Percentiles rank a stretch among this genome's conserved stretches.
phyloP scores from a whole-genome alignment of 2,888 invertebrate genomes.

The Papilio gigon region DNA sequence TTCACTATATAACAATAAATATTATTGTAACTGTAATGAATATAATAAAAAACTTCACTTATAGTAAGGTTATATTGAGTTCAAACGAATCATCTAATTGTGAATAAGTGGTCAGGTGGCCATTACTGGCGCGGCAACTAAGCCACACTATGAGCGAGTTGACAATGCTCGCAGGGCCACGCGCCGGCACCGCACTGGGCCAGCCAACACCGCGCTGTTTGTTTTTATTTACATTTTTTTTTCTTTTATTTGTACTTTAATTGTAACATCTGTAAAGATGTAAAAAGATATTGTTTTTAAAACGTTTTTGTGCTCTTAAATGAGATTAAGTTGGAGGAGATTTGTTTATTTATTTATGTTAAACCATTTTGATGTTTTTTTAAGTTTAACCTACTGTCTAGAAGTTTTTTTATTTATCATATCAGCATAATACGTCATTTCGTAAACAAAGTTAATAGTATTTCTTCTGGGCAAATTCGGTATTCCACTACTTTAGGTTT shows the following conservation, averaged over 20 bases:
- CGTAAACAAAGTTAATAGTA: too few species aligned
- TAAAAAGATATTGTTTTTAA: constrained; percentile 6
- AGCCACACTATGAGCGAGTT: constrained; percentile 41
- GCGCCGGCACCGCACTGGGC: constrained; percentile 20
- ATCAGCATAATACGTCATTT: too few species aligned
- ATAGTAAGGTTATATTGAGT: not conserved
- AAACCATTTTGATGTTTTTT: not conserved
- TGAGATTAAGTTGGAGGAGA: not conserved
- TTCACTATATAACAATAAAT: too few species aligned
- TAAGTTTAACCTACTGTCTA: not conserved
- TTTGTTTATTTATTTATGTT: not conserved
- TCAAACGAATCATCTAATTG: constrained; percentile 41
- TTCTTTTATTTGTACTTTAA: constrained; percentile 1
- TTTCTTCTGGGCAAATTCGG: not conserved
- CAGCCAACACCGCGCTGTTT: constrained; percentile 1
- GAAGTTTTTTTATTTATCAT: not conserved
- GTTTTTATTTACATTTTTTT: constrained; percentile 1
- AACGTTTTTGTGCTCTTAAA: not conserved
- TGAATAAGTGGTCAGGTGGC: constrained; percentile 42
- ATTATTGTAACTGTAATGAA: too few species aligned
- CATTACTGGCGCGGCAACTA: constrained; percentile 41
- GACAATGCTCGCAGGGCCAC: constrained; percentile 27
- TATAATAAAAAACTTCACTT: not conserved
- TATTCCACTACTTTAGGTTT: too few species aligned
- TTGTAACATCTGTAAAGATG: constrained; percentile 6